Evolutionary conservation across 2,888 invertebrate genomes (phyloP), one percentile per base, ranked within the genome.

Genomic region (Eurytoma californica): DNA sequence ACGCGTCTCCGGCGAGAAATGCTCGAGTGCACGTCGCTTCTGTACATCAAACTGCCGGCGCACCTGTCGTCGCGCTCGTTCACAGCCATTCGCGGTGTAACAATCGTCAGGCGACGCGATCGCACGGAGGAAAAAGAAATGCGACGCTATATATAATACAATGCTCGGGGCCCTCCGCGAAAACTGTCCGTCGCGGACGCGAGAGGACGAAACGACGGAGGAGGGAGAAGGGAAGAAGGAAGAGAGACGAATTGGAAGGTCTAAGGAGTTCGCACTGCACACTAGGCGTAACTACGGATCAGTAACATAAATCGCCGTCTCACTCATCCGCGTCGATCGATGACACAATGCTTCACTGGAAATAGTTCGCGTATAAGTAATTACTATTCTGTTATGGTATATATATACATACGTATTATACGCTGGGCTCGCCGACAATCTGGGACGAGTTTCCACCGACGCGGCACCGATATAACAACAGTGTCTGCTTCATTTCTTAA

Each of bases 61-160:
- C 24, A 24, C 24, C 24, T 24, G 39, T 68, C 49, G 72, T 72
- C 57, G n/a, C 72, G 72, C 76, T 72, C 75, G 77, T 82, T 84
- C 82, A 84, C 84, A 84, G 83, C 81, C 83, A 77, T 82, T 82
- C 82, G 72, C 81, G 80, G 60, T 72, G 61, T 65, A 65, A 72
- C 72, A 78, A 72, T 60, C 72, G 60, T 67, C 61, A 20, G 30
- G 39, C 67, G 57, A 66, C 18, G 60, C 66, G 30, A 47, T 28
- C 14, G 16, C 47, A 24, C 18, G 57, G 7, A 24, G 9, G 39
- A 53, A 16, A 5, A 24, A 53, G n/a, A n/a, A n/a, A n/a, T n/a
- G n/a, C n/a, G n/a, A n/a, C n/a, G n/a, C n/a, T n/a, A n/a, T 14
- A 24, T 53, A 53, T n/a, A 53, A 60, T 39, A 39, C 28, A 39